phyloP scores from a whole-genome alignment of 2,888 invertebrate genomes.

The Pollenia labialis region DNA sequence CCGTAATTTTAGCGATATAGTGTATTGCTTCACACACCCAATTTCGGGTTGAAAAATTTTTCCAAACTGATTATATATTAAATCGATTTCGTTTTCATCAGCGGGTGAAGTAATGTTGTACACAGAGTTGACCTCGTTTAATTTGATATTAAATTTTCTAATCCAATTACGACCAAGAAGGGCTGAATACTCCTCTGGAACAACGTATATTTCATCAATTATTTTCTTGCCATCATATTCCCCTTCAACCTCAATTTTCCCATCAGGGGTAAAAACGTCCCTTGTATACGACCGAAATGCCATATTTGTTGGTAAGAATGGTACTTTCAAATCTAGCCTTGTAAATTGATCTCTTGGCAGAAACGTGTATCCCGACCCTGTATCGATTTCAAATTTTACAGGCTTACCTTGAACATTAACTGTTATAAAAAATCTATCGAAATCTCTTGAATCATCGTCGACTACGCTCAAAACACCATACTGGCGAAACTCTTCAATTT shows the following conservation, averaged over 20 bases:
- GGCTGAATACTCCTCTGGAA: conserved; percentile 57
- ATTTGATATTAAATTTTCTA: conserved; percentile 45
- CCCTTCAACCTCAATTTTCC: conserved; percentile 48
- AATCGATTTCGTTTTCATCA: background rate
- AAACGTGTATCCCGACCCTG: conserved; percentile 47
- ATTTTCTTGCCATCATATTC: conserved; percentile 44
- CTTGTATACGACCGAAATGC: conserved; percentile 56
- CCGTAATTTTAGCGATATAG: conserved; percentile 49
- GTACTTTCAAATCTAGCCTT: conserved; percentile 34
- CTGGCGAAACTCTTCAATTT: conserved; percentile 22
- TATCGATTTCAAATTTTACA: conserved; percentile 37
- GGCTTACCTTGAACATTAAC: conserved; percentile 51
- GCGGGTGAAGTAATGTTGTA: background rate
- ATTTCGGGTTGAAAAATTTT: conserved; percentile 37
- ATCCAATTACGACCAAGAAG: conserved; percentile 48
- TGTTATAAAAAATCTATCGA: conserved; percentile 28
- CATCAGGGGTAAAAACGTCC: conserved; percentile 44
- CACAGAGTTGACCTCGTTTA: conserved; percentile 22
- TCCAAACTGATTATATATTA: conserved; percentile 1
- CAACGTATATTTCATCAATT: conserved; percentile 60
- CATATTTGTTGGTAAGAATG: conserved; percentile 37
- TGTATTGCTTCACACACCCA: conserved; percentile 36
- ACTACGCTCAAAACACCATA: conserved; percentile 2
- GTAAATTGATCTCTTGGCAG: conserved; percentile 18
- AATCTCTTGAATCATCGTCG: conserved; percentile 5